A percentile compares a stretch with the other conserved stretches of the same genome.
phyloP scores from a whole-genome alignment of 2,888 invertebrate species.

The Eupithecia subumbrata region DNA sequence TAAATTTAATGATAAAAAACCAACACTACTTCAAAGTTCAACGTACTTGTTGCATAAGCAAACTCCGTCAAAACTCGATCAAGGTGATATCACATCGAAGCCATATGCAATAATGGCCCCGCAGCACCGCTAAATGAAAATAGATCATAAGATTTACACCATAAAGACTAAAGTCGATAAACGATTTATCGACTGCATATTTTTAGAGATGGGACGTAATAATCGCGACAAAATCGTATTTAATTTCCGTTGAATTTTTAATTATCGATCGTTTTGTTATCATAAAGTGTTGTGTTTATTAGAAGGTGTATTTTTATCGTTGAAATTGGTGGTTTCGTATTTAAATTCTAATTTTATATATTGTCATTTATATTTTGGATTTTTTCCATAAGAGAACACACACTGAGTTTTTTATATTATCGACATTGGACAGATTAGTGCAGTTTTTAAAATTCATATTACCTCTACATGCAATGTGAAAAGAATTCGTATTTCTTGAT shows the following conservation, averaged over 20 bases:
- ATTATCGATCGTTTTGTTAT: slow-evolving; percentile 22
- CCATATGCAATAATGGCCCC: slow-evolving; percentile 35
- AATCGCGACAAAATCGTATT: slow-evolving; percentile 28
- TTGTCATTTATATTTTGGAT: slow-evolving; percentile 8
- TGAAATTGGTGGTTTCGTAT: slow-evolving; percentile 2
- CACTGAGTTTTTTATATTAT: slow-evolving; percentile 1
- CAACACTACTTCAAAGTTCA: slow-evolving; percentile 56
- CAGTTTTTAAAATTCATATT: not conserved
- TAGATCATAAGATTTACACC: slow-evolving; percentile 26
- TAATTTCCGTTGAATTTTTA: slow-evolving; percentile 27
- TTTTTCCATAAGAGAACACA: not conserved
- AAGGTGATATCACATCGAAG: slow-evolving; percentile 67
- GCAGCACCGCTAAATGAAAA: slow-evolving; percentile 26
- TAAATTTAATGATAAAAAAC: slow-evolving; percentile 11
- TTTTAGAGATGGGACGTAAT: slow-evolving; percentile 11
- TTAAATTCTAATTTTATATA: slow-evolving; percentile 21
- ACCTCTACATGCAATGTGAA: not conserved
- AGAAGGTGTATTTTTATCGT: slow-evolving; percentile 17
- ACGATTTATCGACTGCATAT: not conserved
- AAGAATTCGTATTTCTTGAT: not conserved
- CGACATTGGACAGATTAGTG: not conserved
- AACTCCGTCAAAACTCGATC: slow-evolving; percentile 74
- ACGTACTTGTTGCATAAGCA: slow-evolving; percentile 73
- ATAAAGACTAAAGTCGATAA: slow-evolving; percentile 21
- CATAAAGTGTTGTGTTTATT: slow-evolving; percentile 35